Base-by-base conservation (phyloP, 1,140 invertebrate genomes). In the Drosophila jambulina region DNA sequence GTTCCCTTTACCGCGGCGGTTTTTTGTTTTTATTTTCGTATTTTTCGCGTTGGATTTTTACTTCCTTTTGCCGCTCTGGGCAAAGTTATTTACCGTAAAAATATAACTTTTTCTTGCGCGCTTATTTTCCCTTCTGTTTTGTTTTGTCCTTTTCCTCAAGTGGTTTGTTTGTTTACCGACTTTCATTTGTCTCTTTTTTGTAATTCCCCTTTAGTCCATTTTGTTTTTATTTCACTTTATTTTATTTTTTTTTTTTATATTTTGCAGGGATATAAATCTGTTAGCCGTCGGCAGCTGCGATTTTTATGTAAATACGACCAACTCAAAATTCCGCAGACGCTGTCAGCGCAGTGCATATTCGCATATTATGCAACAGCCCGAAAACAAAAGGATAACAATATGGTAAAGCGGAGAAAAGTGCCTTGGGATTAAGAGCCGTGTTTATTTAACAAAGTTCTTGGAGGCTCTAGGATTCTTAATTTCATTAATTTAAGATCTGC, bases 111-210 rank as follows among this genome's bases (percentile, higher is more conserved):
- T 82, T 62, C 49, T 48, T 74, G 45, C 25, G 21, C 49, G 53
- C 45, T 74, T 63, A 71, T 68, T 59, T 61, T 63, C 4, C 19
- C 21, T 42, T 60, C 12, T 36, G 9, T 53, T 49, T 69, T 43
- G 45, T 53, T 49, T 65, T 43, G 45, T 43, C 43, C 36, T 51
- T 75, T 83, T 58, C n/a, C 70, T 72, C 67, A 80, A 83, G 77
- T 83, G 68, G 76, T 70, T 84, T 80, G 67, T 83, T 87, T 83
- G 76, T 74, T 78, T 83, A 78, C 68, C 65, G 80, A 71, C 78
- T 78, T 67, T 67, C 43, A 54, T 58, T 45, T 81, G 57, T 74
- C 59, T 58, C 38, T 42, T 40, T 61, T 49, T 53, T 36, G 27
- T 17, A 27, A 34, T 45, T 70, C 25, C 36, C 23, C 32, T 21